These are phyloP conservation scores for Xiphydria camelus DNA, from an alignment of 2,888 invertebrate genomes.

Conservation along the genomic window DNA sequence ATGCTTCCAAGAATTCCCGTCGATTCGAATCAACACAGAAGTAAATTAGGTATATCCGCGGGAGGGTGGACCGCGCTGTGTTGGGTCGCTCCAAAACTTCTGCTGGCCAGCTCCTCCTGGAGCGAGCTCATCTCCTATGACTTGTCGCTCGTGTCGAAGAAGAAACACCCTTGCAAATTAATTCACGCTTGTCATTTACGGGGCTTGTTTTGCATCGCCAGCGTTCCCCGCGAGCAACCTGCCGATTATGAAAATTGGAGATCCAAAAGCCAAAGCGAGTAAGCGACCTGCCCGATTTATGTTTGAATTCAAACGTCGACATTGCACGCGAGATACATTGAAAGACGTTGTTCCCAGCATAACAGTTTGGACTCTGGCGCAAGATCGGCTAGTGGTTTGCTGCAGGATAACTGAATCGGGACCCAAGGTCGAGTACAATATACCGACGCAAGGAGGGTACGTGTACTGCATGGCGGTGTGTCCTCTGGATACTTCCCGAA, in stretches of 20 bases:
- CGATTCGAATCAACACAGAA: conserved; percentile 48
- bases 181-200: conserved; percentile 52
- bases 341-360: conserved; percentile 30
- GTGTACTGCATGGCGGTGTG: conserved; percentile 67
- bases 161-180: conserved; percentile 34
- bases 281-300: no score
- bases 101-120: conserved; percentile 64
- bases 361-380: conserved; percentile 65
- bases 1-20: conserved; percentile 36
- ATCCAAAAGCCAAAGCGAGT: conserved; percentile 4
- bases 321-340: no score
- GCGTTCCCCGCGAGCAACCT: conserved; percentile 46
- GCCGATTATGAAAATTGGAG: conserved; percentile 28
- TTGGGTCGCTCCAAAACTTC: conserved; percentile 65
- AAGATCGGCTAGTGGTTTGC: conserved; percentile 65
- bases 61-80: conserved; percentile 60
- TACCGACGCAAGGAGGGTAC: conserved; percentile 68
- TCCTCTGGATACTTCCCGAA: conserved; percentile 70
- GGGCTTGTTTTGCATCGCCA: conserved; percentile 66
- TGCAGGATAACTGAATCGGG: conserved; percentile 57
- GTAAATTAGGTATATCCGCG: conserved; percentile 31
- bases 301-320: no score
- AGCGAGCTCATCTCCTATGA: conserved; percentile 69
- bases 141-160: conserved; percentile 51
- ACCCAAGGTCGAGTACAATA: conserved; percentile 51